Base-by-base conservation (phyloP, 2,113 vertebrate species). In the Dasyprocta punctata region DNA sequence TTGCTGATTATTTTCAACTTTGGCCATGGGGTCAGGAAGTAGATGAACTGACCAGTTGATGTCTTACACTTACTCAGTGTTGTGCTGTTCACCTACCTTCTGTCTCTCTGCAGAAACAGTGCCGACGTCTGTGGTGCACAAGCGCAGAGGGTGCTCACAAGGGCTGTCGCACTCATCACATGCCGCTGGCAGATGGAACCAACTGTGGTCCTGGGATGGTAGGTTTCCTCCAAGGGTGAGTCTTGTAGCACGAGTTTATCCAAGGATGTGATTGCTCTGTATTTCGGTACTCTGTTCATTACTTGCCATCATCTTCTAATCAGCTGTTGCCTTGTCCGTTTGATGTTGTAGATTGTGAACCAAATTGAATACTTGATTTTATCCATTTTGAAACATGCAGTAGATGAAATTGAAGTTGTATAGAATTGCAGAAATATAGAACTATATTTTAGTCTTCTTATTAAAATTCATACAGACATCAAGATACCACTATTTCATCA, bases 121-220 rank as follows among this genome's bases (percentile, higher is more conserved):
- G 99, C 97, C 99, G 99, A 93, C 99, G 99, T 86, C 98, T 99
- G 69, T 99, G 99, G 99, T 99, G 99, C 96, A 99, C 99, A 0
- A 99, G 99, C 87, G 98, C 99, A 0, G 99, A 99, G 97, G 99
- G 99, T 19, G 98, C 99, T 96, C 99, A 99, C 94, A 99, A 99
- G 93, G 99, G 99, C 52, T 99, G 99, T 93, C 99, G 99, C 36
- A 99, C 99, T 4, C 99, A 99, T 84, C 99, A 99, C 98, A 99
- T 99, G 99, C 99, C 99, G 4, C 98, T 99, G 93, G 99, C 99
- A 77, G 99, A 99, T 77, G 99, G 99, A 92, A 99, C 99, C 0
- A 98, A 98, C 94, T 99, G 99, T 98, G 99, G 99, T 56, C 98
- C 99, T 97, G 99, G 99, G 97, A 99, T 99, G 99, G 99, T 99